Percentiles rank a stretch among this genome's conserved stretches.
These are phyloP conservation scores for Hyles euphorbiae DNA, from an alignment of 1,140 invertebrate genomes.

Conservation along the genomic window DNA sequence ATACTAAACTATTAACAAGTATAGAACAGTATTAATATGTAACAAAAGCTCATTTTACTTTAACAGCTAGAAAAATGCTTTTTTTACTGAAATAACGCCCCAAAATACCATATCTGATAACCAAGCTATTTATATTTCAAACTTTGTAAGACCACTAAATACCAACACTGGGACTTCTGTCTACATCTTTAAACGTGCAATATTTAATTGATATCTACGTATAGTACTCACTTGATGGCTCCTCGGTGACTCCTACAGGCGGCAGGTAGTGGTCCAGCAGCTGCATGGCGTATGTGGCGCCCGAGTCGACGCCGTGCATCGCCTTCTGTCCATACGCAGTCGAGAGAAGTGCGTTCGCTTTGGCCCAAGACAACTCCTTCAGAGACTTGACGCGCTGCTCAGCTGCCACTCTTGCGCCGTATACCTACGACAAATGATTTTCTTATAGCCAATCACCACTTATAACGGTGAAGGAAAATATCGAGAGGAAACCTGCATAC, in stretches of 20 bases:
- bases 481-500: no score
- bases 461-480: no score
- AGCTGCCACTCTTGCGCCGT: conserved; percentile 76
- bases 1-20: no score
- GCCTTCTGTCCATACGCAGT: conserved; percentile 81
- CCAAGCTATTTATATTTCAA: no score
- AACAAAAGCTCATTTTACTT: no score
- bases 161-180: no score
- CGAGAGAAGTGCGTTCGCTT: conserved; percentile 81
- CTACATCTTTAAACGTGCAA: no score
- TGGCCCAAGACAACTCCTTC: conserved; percentile 81
- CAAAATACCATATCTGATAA: no score
- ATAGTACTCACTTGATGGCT: conserved; percentile 41
- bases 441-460: neutral
- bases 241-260: conserved; percentile 72
- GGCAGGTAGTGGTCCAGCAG: conserved; percentile 82
- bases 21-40: no score
- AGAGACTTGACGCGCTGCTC: conserved; percentile 78
- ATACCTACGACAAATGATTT: conserved; percentile 44
- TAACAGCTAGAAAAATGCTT: no score
- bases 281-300: conserved; percentile 78
- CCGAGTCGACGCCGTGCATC: conserved; percentile 78
- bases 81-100: no score
- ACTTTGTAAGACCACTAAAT: no score
- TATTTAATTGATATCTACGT: neutral